A percentile compares a stretch with the other conserved stretches of the same genome.
phyloP scores from a whole-genome alignment of 2,113 vertebrate species.

The Turnix velox region DNA sequence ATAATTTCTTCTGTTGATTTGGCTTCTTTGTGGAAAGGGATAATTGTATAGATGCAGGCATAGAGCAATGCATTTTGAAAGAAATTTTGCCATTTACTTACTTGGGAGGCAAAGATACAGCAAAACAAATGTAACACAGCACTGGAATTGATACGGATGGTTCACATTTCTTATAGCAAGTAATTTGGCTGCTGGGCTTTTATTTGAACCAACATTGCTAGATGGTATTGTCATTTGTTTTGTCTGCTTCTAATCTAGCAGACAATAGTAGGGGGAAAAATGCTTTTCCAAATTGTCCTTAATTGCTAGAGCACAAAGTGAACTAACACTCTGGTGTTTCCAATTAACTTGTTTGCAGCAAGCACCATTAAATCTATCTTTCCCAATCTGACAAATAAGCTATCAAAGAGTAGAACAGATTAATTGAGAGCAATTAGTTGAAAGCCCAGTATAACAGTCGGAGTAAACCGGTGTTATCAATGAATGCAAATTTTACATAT shows the following conservation, averaged over 20 bases:
- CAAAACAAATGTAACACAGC: slow-evolving; percentile 71
- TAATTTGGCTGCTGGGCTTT: slow-evolving; percentile 78
- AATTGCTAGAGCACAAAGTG: slow-evolving; percentile 83
- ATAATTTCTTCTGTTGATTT: slow-evolving; percentile 92
- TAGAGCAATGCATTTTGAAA: slow-evolving; percentile 68
- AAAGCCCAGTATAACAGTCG: slow-evolving; percentile 72
- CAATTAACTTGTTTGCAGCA: slow-evolving; percentile 83
- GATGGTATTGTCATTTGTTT: slow-evolving; percentile 87
- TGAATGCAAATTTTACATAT: slow-evolving; percentile 69
- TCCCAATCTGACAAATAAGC: slow-evolving; percentile 86
- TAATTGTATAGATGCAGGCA: slow-evolving; percentile 72
- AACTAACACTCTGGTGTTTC: slow-evolving; percentile 78
- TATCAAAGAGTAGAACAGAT: slow-evolving; percentile 79
- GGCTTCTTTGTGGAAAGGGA: slow-evolving; percentile 80
- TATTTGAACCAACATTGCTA: slow-evolving; percentile 75
- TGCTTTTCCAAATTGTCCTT: slow-evolving; percentile 87
- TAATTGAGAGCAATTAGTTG: slow-evolving; percentile 84
- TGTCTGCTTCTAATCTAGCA: slow-evolving; percentile 83
- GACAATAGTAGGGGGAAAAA: slow-evolving; percentile 79
- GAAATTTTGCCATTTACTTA: slow-evolving; percentile 71
- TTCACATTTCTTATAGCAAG: slow-evolving; percentile 77
- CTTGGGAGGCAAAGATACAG: slow-evolving; percentile 48
- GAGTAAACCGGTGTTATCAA: slow-evolving; percentile 63
- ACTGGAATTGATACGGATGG: slow-evolving; percentile 74
- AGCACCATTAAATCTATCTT: slow-evolving; percentile 83